Percentiles rank a stretch among this genome's conserved stretches.
phyloP scores from a whole-genome alignment of 2,888 invertebrate species.

The Dryococelus australis region DNA sequence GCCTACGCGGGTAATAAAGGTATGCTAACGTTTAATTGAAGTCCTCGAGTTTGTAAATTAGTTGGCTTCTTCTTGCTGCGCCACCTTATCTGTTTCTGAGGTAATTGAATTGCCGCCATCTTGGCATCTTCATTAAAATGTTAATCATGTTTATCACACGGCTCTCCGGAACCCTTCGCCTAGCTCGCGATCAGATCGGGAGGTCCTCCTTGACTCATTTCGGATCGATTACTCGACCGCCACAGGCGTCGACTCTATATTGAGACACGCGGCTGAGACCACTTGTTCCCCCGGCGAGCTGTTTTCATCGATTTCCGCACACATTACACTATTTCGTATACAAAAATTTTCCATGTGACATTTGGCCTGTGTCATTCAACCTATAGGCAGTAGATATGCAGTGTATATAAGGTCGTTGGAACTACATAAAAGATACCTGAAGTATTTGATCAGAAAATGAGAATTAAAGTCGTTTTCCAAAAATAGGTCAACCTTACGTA shows the following conservation, averaged over 20 bases:
- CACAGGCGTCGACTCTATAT: neutral
- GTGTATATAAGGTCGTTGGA: too few species aligned
- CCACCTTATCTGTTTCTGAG: conserved; percentile 26
- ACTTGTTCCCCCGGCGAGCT: too few species aligned
- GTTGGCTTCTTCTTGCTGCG: conserved; percentile 23
- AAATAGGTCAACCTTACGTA: too few species aligned
- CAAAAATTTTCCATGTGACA: too few species aligned
- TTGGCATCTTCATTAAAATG: conserved; percentile 29
- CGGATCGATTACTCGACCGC: neutral
- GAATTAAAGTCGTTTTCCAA: too few species aligned
- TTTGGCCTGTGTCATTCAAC: too few species aligned
- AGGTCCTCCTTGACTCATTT: neutral
- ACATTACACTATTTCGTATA: too few species aligned
- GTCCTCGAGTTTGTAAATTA: conserved; percentile 22
- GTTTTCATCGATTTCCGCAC: too few species aligned
- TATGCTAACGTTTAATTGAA: conserved; percentile 22
- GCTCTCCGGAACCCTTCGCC: neutral
- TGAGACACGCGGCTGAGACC: too few species aligned
- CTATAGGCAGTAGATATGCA: too few species aligned
- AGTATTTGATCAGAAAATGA: too few species aligned
- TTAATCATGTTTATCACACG: conserved; percentile 26
- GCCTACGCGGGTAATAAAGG: conserved; percentile 18
- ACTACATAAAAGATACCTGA: too few species aligned
- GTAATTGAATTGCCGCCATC: conserved; percentile 26
- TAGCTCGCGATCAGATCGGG: neutral